These are phyloP conservation scores for Lepetodrilus schrolli DNA, from an alignment of 2,888 invertebrate species.

Conservation along the genomic window DNA sequence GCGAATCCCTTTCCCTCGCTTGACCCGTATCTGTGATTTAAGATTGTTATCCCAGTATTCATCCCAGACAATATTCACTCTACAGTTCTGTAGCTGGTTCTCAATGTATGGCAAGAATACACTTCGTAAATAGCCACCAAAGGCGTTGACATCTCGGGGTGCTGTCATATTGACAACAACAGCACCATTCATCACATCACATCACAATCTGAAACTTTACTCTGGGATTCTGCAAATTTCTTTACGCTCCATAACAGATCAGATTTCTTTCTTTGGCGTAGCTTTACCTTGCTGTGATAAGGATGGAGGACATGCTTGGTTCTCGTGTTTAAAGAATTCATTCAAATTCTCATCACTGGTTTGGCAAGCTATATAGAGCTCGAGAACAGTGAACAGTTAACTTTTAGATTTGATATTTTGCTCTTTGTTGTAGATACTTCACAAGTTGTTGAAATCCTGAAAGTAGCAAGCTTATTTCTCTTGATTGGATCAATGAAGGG, in stretches of 20 bases:
- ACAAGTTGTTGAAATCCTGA: not conserved
- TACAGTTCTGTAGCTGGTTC: not conserved
- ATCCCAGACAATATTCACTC: constrained; percentile 47
- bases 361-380: not conserved
- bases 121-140: constrained; percentile 32
- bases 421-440: not conserved
- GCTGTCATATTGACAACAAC: not conserved
- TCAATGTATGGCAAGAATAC: not conserved
- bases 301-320: not conserved
- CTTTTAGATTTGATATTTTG: not conserved
- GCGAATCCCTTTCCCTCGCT: constrained; percentile 43
- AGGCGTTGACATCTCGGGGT: constrained; percentile 33
- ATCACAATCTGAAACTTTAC: not conserved
- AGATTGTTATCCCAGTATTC: constrained; percentile 39
- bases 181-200: not conserved
- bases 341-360: constrained; percentile 10
- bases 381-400: not conserved
- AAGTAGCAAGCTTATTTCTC: not conserved
- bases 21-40: constrained; percentile 40
- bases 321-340: not conserved
- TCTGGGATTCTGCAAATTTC: not conserved
- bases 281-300: not conserved
- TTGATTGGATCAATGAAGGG: not conserved
- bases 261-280: not conserved
- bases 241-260: not conserved